Percentiles rank a stretch among this genome's conserved stretches.
phyloP scores from a whole-genome alignment of 2,797 vertebrate species.

The Mallotus villosus region DNA sequence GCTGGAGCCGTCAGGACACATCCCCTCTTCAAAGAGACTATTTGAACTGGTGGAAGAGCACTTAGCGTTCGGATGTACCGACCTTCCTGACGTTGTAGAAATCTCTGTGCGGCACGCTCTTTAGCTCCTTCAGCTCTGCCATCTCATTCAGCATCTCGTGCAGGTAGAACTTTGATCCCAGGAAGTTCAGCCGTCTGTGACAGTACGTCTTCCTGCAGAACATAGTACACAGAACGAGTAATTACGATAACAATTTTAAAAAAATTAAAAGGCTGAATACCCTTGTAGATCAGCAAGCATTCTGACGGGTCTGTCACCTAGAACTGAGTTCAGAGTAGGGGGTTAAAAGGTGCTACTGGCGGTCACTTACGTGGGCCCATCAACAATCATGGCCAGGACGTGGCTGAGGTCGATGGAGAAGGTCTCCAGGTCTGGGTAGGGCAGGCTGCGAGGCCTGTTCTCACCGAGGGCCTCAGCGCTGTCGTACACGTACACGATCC shows the following conservation, averaged over 20 bases:
- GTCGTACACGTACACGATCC: slow-evolving; percentile 89
- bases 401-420: slow-evolving; percentile 91
- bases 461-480: slow-evolving; percentile 72
- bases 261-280: no score
- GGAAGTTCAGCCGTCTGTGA: slow-evolving; percentile 91
- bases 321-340: no score
- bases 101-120: slow-evolving; percentile 92
- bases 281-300: no score
- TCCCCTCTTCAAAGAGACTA: not conserved
- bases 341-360: not conserved
- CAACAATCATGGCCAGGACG: slow-evolving; percentile 88
- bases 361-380: slow-evolving; percentile 90
- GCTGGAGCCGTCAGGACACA: not conserved
- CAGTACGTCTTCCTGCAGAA: slow-evolving; percentile 92
- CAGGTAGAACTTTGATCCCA: slow-evolving; percentile 93
- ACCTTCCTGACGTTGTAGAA: slow-evolving; percentile 99
- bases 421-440: slow-evolving; percentile 92
- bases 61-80: slow-evolving; percentile 8
- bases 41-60: not conserved
- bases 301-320: no score
- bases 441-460: slow-evolving; percentile 80
- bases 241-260: no score
- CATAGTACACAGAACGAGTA: not conserved
- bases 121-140: slow-evolving; percentile 94
- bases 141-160: slow-evolving; percentile 98